Evolutionary conservation across 1,140 invertebrate species (phyloP), one percentile per base, ranked within the genome.

Genomic region (Aporrectodea caliginosa): DNA sequence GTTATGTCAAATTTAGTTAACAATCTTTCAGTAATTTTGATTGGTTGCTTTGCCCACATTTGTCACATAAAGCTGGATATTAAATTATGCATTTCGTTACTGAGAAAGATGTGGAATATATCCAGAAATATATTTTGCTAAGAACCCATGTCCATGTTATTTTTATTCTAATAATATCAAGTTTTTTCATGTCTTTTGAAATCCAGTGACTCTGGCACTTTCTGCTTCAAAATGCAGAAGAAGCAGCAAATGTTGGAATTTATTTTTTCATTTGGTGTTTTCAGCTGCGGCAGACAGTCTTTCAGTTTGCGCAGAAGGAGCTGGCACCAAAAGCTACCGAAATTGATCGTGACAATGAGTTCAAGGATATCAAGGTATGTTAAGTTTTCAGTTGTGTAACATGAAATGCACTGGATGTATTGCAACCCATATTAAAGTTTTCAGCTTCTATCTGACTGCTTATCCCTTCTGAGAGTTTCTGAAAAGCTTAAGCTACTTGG

Each of bases 271-370:
- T 33, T 32, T 6, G 31, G 27, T 71, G 33, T 1, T 77, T 87
- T 78, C 82, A 99, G 94, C 88, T 99, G 12, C 89, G 97, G 32
- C 90, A 95, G 86, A 90, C 92, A 6, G 92, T 95, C 1, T 98
- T 98, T 85, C 93, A 95, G 85, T 96, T 99, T 86, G 91, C 91
- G 1, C 96, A 99, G 90, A 98, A 98, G 86, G 95, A 99, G 89
- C 88, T 99, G 70, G 96, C 96, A 0, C 95, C 97, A 0, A 92
- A 93, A 89, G 97, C 97, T 16, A 90, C 91, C 76, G 92, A 97
- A 88, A 99, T 99, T 79, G 97, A 99, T 85, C 93, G 91, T 84
- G 91, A 91, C 35, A 96, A 99, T 90, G 90, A 92, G 73, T 99
- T 98, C 84, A 90, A 91, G 79, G 89, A 91, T n/a, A 83, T 93